Conservation (phyloP, 2,797 vertebrate genomes). For the Choloepus didactylus region DNA sequence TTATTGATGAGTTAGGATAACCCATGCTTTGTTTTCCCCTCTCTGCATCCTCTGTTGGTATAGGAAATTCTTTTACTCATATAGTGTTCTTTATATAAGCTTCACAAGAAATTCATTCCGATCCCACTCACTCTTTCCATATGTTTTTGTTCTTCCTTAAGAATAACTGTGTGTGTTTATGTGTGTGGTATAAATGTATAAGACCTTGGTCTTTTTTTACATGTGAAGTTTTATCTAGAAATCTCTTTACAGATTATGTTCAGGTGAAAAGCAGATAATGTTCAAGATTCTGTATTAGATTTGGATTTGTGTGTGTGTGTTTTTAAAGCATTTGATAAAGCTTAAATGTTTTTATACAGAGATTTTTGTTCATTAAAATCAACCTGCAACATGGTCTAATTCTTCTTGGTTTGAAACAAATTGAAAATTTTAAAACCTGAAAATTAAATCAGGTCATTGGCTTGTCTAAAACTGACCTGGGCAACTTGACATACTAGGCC, state of each 20-base stretch:
- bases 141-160: conserved; percentile 56
- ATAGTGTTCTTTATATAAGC: conserved; percentile 46
- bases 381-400: conserved; percentile 63
- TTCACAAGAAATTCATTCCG: conserved; percentile 54
- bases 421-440: conserved; percentile 63
- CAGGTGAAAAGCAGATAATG: conserved; percentile 59
- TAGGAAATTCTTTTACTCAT: conserved; percentile 52
- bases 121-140: background rate
- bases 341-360: conserved; percentile 77
- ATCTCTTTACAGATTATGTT: conserved; percentile 56
- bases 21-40: background rate
- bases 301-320: conserved; percentile 42
- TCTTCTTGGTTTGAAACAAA: conserved; percentile 77
- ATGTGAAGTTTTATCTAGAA: conserved; percentile 74
- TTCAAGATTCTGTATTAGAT: conserved; percentile 72
- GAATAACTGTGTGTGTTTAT: background rate
- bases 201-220: conserved; percentile 42
- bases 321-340: conserved; percentile 76
- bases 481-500: conserved; percentile 12
- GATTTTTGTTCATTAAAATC: conserved; percentile 81
- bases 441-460: conserved; percentile 51
- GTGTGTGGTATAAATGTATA: background rate
- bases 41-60: conserved; percentile 20
- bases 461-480: conserved; percentile 46
- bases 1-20: conserved; percentile 10